phyloP scores from a whole-genome alignment of 2,113 vertebrate genomes.

The Forbesichthys agassizii region DNA sequence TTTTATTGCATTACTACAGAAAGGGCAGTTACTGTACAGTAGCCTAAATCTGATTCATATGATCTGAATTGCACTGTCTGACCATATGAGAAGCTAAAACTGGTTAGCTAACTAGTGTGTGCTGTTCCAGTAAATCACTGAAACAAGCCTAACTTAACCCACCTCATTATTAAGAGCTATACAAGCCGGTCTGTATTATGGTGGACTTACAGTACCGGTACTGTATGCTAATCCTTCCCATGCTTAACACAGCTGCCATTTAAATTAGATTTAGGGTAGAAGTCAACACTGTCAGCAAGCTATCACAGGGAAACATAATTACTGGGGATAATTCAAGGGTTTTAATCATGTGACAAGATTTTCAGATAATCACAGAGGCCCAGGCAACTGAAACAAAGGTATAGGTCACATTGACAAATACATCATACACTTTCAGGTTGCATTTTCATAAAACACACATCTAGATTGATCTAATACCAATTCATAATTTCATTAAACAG shows the following conservation, averaged over 20 bases:
- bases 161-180: neutral
- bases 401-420: constrained; percentile 38
- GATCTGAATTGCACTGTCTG: constrained; percentile 4
- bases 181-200: neutral
- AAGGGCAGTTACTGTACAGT: constrained; percentile 41
- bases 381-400: constrained; percentile 24
- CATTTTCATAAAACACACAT: constrained; percentile 47
- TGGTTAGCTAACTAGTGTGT: neutral
- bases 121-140: no score
- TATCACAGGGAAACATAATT: constrained; percentile 8
- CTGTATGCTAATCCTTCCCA: no score
- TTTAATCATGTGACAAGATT: constrained; percentile 31
- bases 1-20: constrained; percentile 38
- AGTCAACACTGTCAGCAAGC: constrained; percentile 2
- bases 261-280: no score
- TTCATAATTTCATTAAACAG: constrained; percentile 72
- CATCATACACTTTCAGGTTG: constrained; percentile 27
- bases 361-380: constrained; percentile 12
- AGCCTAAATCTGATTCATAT: neutral
- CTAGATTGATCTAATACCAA: constrained; percentile 54
- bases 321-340: constrained; percentile 17
- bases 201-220: no score
- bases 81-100: constrained; percentile 13
- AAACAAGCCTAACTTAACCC: neutral
- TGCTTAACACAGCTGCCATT: no score